These are phyloP conservation scores for Drosophila repletoides DNA, from an alignment of 1,140 invertebrate genomes.

Conservation along the genomic window DNA sequence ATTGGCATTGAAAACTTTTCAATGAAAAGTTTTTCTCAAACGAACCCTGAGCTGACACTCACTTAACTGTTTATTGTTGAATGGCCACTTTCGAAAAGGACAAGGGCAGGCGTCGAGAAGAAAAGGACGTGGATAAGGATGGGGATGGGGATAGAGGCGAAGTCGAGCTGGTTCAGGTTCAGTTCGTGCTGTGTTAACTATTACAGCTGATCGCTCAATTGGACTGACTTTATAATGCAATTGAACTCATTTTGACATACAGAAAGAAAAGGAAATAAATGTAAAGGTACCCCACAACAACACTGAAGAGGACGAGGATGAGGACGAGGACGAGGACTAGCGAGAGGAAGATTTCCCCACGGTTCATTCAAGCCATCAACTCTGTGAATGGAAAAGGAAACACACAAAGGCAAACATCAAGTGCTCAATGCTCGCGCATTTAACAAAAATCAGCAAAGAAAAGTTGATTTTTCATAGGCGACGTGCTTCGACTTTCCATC, in stretches of 20 bases:
- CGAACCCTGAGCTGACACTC: constrained; percentile 19
- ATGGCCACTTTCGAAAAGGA: constrained; percentile 8
- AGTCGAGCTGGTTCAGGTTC: not conserved
- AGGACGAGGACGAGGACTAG: not conserved
- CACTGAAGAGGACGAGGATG: not conserved
- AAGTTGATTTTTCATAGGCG: constrained; percentile 46
- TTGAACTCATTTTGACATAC: constrained; percentile 61
- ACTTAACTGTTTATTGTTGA: constrained; percentile 25
- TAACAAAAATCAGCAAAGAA: constrained; percentile 53
- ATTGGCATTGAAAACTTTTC: constrained; percentile 29
- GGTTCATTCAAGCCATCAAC: not conserved
- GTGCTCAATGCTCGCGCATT: constrained; percentile 55
- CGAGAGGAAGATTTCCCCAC: not conserved
- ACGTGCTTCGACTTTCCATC: constrained; percentile 19
- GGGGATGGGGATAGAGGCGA: too few relatives aligned
- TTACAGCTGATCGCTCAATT: constrained; percentile 53
- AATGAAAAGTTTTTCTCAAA: not conserved
- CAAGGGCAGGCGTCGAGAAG: not conserved
- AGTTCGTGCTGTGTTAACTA: constrained; percentile 46
- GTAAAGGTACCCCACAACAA: not conserved
- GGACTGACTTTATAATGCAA: constrained; percentile 71
- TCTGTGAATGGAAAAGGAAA: constrained; percentile 18
- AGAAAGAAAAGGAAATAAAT: constrained; percentile 8
- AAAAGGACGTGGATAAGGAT: too few relatives aligned
- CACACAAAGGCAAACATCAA: constrained; percentile 43